phyloP scores from a whole-genome alignment of 2,797 vertebrate genomes.

The Fundulus diaphanus region DNA sequence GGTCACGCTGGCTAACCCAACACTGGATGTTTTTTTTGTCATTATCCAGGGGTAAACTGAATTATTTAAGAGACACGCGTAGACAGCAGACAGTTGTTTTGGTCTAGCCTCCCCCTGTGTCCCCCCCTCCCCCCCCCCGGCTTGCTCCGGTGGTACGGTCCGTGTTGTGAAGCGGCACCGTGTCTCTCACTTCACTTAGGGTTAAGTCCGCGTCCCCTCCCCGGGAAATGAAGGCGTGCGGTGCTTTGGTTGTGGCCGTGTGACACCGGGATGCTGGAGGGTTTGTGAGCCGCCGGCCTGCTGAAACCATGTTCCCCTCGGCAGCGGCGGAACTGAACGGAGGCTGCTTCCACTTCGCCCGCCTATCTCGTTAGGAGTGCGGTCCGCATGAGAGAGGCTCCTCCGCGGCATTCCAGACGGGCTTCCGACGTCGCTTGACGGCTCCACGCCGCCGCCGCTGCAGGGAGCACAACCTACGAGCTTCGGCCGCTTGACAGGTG shows the following conservation, averaged over 20 bases:
- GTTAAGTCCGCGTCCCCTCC: conserved; percentile 42
- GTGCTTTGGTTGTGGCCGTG: conserved; percentile 24
- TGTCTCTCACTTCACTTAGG: conserved; percentile 61
- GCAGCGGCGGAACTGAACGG: conserved; percentile 34
- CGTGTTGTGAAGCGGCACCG: conserved; percentile 67
- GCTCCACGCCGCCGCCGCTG: conserved; percentile 33
- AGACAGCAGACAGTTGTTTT: background rate
- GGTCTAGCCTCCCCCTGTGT: background rate
- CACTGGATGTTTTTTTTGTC: background rate
- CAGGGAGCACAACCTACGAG: conserved; percentile 44
- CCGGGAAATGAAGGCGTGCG: background rate
- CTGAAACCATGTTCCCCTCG: conserved; percentile 37
- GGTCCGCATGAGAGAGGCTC: conserved; percentile 49
- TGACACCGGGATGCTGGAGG: conserved; percentile 52
- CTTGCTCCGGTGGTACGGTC: conserved; percentile 72
- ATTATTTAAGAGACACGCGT: background rate
- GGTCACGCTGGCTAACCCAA: rapidly evolving
- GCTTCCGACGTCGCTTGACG: conserved; percentile 57
- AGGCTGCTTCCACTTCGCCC: conserved; percentile 29
- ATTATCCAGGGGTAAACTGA: too few species aligned
- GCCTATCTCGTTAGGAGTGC: background rate
- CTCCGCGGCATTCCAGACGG: conserved; percentile 44
- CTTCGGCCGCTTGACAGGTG: conserved; percentile 78
- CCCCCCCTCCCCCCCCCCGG: conserved; percentile 49
- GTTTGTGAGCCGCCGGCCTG: conserved; percentile 40